Conservation (phyloP, 2,888 invertebrate species). For the Axea sp. region DNA sequence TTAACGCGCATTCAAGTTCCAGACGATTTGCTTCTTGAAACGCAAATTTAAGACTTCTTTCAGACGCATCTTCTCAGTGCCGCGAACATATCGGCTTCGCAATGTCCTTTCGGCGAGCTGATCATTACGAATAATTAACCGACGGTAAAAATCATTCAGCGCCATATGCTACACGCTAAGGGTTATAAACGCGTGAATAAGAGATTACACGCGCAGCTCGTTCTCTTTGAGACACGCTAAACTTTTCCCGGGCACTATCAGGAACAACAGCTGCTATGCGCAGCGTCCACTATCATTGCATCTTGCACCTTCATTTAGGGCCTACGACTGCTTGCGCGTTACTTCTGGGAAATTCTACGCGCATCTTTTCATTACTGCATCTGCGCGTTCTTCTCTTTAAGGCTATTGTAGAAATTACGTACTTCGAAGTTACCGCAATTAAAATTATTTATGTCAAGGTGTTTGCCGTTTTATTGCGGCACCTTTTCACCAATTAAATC, state of each 20-base stretch:
- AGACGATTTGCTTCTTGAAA: constrained; percentile 9
- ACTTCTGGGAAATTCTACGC: constrained; percentile 56
- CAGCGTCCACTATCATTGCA: constrained; percentile 68
- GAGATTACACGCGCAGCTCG: constrained; percentile 65
- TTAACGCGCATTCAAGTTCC: constrained; percentile 17
- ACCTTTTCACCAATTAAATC: constrained; percentile 1
- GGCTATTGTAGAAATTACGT: constrained; percentile 43
- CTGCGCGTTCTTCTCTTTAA: constrained; percentile 42
- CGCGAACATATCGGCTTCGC: constrained; percentile 35
- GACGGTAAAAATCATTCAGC: constrained; percentile 72
- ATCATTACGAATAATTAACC: constrained; percentile 74
- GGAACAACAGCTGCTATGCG: constrained; percentile 78
- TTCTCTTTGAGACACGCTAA: constrained; percentile 69
- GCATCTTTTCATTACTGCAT: constrained; percentile 48
- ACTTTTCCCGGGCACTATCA: constrained; percentile 73
- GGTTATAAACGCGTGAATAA: constrained; percentile 67
- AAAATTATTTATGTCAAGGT: constrained; percentile 41
- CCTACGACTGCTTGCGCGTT: constrained; percentile 30
- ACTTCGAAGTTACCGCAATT: constrained; percentile 34
- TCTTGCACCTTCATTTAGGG: constrained; percentile 59
- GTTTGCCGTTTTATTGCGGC: constrained; percentile 10
- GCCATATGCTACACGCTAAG: constrained; percentile 75
- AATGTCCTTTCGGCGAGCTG: constrained; percentile 67
- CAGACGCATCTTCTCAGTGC: constrained; percentile 12
- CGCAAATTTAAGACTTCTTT: constrained; percentile 13